Conservation (phyloP, 2,888 invertebrate species). For the Gymnosoma rotundatum region DNA sequence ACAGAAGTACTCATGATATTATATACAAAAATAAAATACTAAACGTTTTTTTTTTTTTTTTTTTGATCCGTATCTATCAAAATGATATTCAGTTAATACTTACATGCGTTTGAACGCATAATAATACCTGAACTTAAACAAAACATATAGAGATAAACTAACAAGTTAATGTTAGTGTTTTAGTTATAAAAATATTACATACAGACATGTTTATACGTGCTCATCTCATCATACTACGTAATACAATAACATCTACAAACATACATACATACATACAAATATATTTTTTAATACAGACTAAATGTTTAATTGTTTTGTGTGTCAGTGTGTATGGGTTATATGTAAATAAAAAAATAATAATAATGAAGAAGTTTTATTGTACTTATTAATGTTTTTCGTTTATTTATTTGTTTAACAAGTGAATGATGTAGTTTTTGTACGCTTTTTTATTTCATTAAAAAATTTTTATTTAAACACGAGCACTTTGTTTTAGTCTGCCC, state of each 20-base stretch:
- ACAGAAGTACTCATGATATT: constrained; percentile 73
- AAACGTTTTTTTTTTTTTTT: no score
- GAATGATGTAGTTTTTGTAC: constrained; percentile 14
- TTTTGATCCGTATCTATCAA: constrained; percentile 75
- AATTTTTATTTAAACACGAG: constrained; percentile 69
- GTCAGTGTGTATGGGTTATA: background rate
- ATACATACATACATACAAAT: background rate
- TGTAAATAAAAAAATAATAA: no score
- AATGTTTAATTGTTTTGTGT: constrained; percentile 74
- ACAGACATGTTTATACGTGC: background rate
- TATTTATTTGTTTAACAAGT: constrained; percentile 50
- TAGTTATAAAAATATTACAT: background rate
- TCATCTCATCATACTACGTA: background rate
- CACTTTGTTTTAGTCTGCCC: constrained; percentile 1
- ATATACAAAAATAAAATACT: constrained; percentile 78
- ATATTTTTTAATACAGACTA: background rate
- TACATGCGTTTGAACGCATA: background rate
- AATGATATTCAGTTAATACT: constrained; percentile 16
- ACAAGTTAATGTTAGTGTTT: background rate
- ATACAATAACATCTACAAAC: background rate
- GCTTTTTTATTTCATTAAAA: constrained; percentile 35
- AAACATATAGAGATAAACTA: background rate
- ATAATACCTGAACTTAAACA: background rate
- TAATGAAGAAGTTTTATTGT: no score
- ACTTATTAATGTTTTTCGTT: background rate